phyloP scores from a whole-genome alignment of 2,888 invertebrate genomes.

The Danaus chrysippus region DNA sequence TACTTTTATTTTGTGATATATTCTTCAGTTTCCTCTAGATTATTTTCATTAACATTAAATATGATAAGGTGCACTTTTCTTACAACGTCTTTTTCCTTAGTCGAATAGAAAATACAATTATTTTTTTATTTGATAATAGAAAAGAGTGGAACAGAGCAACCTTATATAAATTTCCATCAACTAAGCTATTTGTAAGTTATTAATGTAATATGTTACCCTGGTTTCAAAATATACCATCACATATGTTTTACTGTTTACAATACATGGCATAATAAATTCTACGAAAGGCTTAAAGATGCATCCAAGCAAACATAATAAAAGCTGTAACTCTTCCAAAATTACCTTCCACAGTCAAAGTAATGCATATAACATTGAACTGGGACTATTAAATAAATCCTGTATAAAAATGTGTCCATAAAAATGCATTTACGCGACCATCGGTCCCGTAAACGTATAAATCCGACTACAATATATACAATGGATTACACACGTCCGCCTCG shows the following conservation, averaged over 20 bases:
- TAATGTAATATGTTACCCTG: no score
- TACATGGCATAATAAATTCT: no score
- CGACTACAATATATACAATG: no score
- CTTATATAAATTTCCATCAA: no score
- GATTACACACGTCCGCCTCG: neutral
- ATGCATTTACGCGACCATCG: neutral
- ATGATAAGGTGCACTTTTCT: neutral
- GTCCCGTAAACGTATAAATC: no score
- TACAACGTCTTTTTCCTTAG: neutral
- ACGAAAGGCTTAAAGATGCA: neutral
- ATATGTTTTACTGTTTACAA: no score
- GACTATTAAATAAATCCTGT: constrained; percentile 1
- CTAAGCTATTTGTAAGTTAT: no score
- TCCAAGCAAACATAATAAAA: neutral
- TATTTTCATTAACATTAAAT: neutral
- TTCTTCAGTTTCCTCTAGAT: neutral
- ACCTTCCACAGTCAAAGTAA: neutral
- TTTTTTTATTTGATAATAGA: neutral
- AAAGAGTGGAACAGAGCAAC: neutral
- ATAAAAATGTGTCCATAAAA: constrained; percentile 2
- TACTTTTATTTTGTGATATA: no score
- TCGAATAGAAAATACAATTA: neutral
- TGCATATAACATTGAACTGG: neutral
- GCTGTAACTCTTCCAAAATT: neutral
- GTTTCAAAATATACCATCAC: no score